phyloP scores from a whole-genome alignment of 1,140 invertebrate genomes.

The Teleogryllus occipitalis region DNA sequence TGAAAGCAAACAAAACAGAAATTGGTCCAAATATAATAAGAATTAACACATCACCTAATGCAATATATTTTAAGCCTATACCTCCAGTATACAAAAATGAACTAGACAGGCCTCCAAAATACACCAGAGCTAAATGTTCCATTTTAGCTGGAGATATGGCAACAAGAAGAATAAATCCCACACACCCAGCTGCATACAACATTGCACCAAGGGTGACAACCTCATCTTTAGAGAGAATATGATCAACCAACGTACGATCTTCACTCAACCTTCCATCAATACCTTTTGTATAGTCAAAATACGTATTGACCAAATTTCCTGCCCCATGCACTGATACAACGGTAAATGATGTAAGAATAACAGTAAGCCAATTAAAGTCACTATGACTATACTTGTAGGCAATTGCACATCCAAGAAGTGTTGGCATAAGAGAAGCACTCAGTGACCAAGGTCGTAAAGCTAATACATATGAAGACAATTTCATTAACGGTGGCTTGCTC shows the following conservation, averaged over 20 bases:
- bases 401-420: constrained; percentile 73
- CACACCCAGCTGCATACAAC: constrained; percentile 76
- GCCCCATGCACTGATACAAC: constrained; percentile 88
- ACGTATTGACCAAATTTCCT: constrained; percentile 95
- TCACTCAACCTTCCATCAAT: constrained; percentile 88
- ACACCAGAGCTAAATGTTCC: constrained; percentile 88
- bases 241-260: constrained; percentile 86
- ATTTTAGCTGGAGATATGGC: constrained; percentile 79
- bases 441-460: constrained; percentile 88
- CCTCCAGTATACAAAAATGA: constrained; percentile 89
- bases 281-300: constrained; percentile 88
- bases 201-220: constrained; percentile 79
- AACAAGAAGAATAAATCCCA: constrained; percentile 76
- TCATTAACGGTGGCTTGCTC: constrained; percentile 45
- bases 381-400: constrained; percentile 67
- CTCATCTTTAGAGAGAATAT: constrained; percentile 76
- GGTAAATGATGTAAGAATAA: constrained; percentile 73
- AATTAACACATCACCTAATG: constrained; percentile 82
- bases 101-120: constrained; percentile 93
- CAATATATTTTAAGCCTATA: constrained; percentile 90
- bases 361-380: constrained; percentile 67
- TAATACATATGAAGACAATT: constrained; percentile 75
- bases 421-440: constrained; percentile 83
- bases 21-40: constrained; percentile 90
- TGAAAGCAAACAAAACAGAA: constrained; percentile 87